These are phyloP conservation scores for Indri indri DNA, from an alignment of 2,113 vertebrate species.

Conservation along the genomic window DNA sequence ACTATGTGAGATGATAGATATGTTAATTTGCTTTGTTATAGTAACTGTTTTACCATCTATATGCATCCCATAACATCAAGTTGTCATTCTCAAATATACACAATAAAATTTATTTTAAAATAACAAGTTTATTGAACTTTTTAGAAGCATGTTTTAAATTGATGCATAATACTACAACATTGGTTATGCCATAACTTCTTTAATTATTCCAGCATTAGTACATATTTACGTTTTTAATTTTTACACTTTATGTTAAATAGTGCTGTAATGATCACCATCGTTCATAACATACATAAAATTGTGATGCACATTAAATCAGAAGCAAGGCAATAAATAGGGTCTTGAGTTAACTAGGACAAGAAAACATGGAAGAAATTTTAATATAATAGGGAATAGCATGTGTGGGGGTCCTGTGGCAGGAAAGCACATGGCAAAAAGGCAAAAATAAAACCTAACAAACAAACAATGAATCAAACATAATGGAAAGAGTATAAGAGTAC, in stretches of 20 bases:
- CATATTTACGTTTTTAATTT: conserved; percentile 32
- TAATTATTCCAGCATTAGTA: not conserved
- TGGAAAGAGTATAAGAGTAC: not conserved
- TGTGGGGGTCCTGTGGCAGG: not conserved
- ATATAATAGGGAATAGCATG: not conserved
- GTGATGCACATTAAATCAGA: not conserved
- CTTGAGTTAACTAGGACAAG: not conserved
- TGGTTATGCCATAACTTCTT: not conserved
- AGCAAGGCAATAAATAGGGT: not conserved
- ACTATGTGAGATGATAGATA: not conserved
- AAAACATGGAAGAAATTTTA: not conserved
- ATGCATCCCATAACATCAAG: not conserved
- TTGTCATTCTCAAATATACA: not conserved
- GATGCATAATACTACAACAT: not conserved
- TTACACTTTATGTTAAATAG: not conserved
- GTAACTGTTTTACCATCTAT: not conserved
- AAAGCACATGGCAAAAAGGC: not conserved
- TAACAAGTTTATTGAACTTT: not conserved
- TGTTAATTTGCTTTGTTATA: not conserved
- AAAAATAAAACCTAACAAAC: not conserved
- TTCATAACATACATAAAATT: not conserved
- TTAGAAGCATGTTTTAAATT: not conserved
- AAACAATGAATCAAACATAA: not conserved
- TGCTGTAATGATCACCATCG: not conserved
- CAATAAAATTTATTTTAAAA: not conserved